These are phyloP conservation scores for Ceratosolen solmsi DNA, from an alignment of 1,140 invertebrate genomes.

Conservation along the genomic window DNA sequence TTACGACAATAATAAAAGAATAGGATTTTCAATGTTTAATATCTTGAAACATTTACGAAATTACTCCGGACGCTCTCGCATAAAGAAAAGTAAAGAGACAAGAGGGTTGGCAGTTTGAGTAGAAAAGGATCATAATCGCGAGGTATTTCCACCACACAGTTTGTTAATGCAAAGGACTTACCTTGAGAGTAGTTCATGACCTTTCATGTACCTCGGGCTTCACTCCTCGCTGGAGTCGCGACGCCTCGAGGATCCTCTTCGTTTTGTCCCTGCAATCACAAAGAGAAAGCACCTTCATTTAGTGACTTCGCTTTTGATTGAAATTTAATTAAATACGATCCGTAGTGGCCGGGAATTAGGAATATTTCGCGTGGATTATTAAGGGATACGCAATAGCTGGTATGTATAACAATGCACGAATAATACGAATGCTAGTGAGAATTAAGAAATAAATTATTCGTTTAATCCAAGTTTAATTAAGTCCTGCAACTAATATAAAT, in stretches of 20 bases:
- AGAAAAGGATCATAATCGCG: neutral
- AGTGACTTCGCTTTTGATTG: conserved; percentile 36
- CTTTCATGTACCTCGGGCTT: conserved; percentile 70
- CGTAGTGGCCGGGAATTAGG: conserved; percentile 20
- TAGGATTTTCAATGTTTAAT: too few species aligned
- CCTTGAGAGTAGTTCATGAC: conserved; percentile 74
- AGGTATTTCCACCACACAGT: neutral
- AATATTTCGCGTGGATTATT: conserved; percentile 33
- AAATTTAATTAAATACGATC: conserved; percentile 45
- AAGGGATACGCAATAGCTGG: conserved; percentile 8
- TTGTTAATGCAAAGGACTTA: conserved; percentile 54
- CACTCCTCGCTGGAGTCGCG: conserved; percentile 68
- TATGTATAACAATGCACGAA: neutral
- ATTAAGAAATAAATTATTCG: conserved; percentile 13
- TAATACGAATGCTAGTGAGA: neutral
- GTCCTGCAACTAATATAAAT: neutral
- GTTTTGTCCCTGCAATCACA: conserved; percentile 53
- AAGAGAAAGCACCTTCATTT: conserved; percentile 29
- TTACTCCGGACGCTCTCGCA: neutral
- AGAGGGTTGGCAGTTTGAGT: neutral
- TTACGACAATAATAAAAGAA: too few species aligned
- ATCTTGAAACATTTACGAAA: too few species aligned
- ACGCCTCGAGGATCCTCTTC: conserved; percentile 54
- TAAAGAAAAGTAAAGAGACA: neutral
- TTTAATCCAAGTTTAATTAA: neutral